A percentile compares a stretch with the other conserved stretches of the same genome.
These are phyloP conservation scores for Cecropterus lyciades DNA, from an alignment of 1,140 invertebrate genomes.

Conservation along the genomic window DNA sequence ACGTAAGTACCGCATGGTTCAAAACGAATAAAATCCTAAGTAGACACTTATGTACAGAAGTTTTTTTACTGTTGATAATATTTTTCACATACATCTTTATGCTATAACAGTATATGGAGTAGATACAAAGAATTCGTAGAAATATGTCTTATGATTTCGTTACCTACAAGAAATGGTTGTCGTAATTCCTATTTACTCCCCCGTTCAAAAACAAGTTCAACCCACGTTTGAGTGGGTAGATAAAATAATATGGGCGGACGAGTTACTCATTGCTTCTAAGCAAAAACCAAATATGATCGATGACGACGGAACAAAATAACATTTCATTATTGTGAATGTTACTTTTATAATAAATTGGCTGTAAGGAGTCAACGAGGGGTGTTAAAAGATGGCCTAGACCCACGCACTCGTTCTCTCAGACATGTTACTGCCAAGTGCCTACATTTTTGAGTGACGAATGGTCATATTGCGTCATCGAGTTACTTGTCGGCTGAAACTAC, in stretches of 20 bases:
- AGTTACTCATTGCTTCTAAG: constrained; percentile 37
- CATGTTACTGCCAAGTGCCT: constrained; percentile 48
- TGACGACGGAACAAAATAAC: background rate
- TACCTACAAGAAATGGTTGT: constrained; percentile 5
- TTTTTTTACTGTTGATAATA: no score
- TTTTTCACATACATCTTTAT: no score
- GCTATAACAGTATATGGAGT: background rate
- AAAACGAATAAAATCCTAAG: no score
- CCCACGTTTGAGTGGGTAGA: constrained; percentile 48
- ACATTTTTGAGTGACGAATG: constrained; percentile 50
- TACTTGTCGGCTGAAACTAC: constrained; percentile 55
- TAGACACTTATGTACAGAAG: no score
- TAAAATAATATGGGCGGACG: constrained; percentile 61
- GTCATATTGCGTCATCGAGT: constrained; percentile 57
- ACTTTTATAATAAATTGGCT: constrained; percentile 18
- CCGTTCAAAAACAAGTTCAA: constrained; percentile 41
- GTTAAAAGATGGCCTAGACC: constrained; percentile 32
- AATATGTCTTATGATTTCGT: background rate
- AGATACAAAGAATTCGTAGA: background rate
- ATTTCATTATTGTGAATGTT: constrained; percentile 4
- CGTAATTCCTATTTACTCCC: constrained; percentile 2
- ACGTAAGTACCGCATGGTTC: no score
- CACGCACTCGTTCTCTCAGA: constrained; percentile 40
- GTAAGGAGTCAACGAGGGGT: constrained; percentile 14
- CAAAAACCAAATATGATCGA: constrained; percentile 11